A percentile compares a stretch with the other conserved stretches of the same genome.
Evolutionary conservation across 2,797 vertebrate genomes (phyloP).

Genomic region (Takifugu rubripes): DNA sequence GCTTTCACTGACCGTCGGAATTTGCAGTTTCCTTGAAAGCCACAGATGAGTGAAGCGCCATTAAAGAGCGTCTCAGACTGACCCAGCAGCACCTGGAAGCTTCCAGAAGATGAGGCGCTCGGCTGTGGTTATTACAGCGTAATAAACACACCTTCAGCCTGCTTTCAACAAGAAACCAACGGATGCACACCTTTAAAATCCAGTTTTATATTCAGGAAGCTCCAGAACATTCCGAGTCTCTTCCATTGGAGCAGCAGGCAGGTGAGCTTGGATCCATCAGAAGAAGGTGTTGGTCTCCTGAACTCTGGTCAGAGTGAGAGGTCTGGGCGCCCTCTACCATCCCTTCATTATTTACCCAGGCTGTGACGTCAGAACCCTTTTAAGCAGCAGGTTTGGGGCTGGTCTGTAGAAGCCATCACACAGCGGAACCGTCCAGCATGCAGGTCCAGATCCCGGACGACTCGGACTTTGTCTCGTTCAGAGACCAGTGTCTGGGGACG

Average conservation of each 20-base stretch:
- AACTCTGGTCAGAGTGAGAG: slow-evolving; percentile 28
- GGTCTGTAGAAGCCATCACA: too few species aligned
- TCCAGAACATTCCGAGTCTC: too few species aligned
- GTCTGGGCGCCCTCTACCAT: slow-evolving; percentile 1
- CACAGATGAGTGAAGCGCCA: neutral
- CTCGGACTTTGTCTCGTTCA: slow-evolving; percentile 83
- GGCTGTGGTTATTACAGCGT: too few species aligned
- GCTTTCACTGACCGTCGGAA: slow-evolving; percentile 20
- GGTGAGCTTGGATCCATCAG: too few species aligned
- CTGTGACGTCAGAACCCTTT: neutral
- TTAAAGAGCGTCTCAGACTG: neutral
- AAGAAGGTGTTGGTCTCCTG: neutral
- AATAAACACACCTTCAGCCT: too few species aligned
- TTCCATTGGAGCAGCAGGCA: too few species aligned
- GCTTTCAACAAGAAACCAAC: too few species aligned
- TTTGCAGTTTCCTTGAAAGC: neutral
- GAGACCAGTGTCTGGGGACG: slow-evolving; percentile 76
- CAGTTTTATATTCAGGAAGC: too few species aligned
- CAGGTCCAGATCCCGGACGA: slow-evolving; percentile 85
- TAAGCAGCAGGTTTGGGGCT: too few species aligned
- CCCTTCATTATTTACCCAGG: neutral
- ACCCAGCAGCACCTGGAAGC: too few species aligned
- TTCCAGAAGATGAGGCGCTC: too few species aligned
- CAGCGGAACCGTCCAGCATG: slow-evolving; percentile 45
- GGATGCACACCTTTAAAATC: too few species aligned